Base-by-base conservation (phyloP, 2,113 vertebrate species). In the Mola mola region DNA sequence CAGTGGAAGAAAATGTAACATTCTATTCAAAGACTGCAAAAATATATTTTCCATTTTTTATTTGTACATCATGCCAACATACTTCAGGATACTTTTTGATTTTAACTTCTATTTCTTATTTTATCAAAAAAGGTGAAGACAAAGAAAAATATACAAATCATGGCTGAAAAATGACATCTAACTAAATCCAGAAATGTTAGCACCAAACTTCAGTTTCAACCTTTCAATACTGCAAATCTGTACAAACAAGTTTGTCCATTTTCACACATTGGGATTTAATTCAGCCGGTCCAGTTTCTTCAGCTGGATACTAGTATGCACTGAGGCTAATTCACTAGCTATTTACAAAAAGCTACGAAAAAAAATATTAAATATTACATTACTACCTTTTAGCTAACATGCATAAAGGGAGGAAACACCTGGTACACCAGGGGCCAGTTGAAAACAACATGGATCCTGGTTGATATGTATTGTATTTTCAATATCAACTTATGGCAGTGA, bases 381-480 rank as follows among this genome's bases (percentile, higher is more conserved):
- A 75, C 61, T 59, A 59, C 21, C 46, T 60, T 59, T 66, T 34
- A 84, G 63, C 28, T 85, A 53, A 40, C 37, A 61, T 34, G 73
- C 61, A 65, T 67, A 41, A 75, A 66, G 57, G 71, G 78, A 79
- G 66, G 63, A 56, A 77, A 67, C 68, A 68, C 40, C 55, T 66
- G 65, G 48, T 51, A 40, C 58, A 49, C 67, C 67, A 56, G 52
- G 71, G 67, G 72, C 59, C 67, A 49, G 51, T 69, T 67, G 61
- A 50, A 78, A 72, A 85, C 34, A 65, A 79, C 48, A 36, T 43
- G 48, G 56, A 83, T 71, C 69, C 64, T 53, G 76, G 71, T 73
- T 87, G 83, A 89, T 90, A 88, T 89, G 87, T 85, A 13, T 22
- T 72, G 73, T 76, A 75, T 71, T 71, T 80, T 41, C 78, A 63